A percentile compares a stretch with the other conserved stretches of the same genome.
phyloP scores from a whole-genome alignment of 2,113 vertebrate species.

The Anarrhichthys ocellatus region DNA sequence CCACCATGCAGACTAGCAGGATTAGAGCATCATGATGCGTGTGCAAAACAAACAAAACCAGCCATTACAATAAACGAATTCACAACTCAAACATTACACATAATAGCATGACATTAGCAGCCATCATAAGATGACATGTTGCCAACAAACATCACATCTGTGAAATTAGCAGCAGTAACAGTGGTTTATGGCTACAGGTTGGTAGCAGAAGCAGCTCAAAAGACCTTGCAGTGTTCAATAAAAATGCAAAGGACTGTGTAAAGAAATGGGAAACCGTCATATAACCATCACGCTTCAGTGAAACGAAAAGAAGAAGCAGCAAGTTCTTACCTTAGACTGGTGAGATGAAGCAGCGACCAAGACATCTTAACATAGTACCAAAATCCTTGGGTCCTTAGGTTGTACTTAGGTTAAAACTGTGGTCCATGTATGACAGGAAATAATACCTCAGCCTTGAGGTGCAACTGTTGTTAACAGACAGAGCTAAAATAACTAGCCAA shows the following conservation, averaged over 20 bases:
- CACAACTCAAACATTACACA: constrained; percentile 6
- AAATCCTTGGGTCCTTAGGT: not conserved
- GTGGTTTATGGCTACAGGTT: not conserved
- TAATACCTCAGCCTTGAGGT: too few species aligned
- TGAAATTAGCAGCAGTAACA: not conserved
- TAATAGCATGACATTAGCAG: constrained; percentile 1
- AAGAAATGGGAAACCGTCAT: too few species aligned
- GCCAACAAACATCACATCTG: not conserved
- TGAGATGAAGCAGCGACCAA: not conserved
- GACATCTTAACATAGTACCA: not conserved
- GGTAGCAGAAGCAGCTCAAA: not conserved
- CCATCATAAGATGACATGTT: not conserved
- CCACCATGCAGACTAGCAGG: not conserved
- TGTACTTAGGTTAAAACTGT: not conserved
- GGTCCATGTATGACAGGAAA: not conserved
- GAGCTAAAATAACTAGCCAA: not conserved
- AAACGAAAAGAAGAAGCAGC: not conserved
- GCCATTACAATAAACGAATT: not conserved
- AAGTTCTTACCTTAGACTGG: constrained; percentile 4
- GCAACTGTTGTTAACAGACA: not conserved
- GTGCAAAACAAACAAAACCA: not conserved
- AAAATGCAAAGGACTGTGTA: too few species aligned
- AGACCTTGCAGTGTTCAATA: too few species aligned
- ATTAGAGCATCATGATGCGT: not conserved
- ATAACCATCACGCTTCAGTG: too few species aligned